Evolutionary conservation across 1,140 invertebrate genomes (phyloP), one percentile per base, ranked within the genome.

Genomic region (Probaryconus sp.): DNA sequence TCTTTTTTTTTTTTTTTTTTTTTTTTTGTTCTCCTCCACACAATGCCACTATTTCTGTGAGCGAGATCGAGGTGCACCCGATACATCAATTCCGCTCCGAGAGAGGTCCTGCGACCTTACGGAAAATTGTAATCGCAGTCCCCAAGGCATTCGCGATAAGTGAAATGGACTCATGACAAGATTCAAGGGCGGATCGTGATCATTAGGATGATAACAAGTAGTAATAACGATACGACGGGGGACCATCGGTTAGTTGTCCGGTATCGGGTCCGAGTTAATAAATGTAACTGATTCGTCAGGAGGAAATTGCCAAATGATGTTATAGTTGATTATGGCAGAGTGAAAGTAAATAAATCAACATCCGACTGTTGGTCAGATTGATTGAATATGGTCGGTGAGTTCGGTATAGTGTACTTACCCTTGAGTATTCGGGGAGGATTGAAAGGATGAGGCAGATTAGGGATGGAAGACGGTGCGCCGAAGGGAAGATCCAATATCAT

Each of bases 61-160:
- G 17, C n/a, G 9, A 51, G 47, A 74, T 64, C 31, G 31, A 37
- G 14, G 30, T 26, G 20, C 45, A 63, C 45, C 69, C 64, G 70
- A 86, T 82, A 78, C 80, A 83, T 84, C 84, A 83, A 83, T 84
- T 79, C 70, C 53, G 40, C 60, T 53, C 40, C 28, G 26, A 40
- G 58, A 69, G 45, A 51, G 51, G 30, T 38, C 48, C 47, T 40
- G 40, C 20, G 35, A 63, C 33, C 43, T 68, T 45, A 5, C 11
- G 43, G 47, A 6, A 42, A 50, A 13, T 64, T 69, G 68, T 64
- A 68, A 69, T 76, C 69, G 24, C 33, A 21, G 14, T 38, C 51
- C 76, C 68, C 71, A n/a, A 42, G 67, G 67, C 76, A 47, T 38
- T 37, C 37, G 45, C 31, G 78, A 79, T 81, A 79, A 81, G 73